phyloP scores from a whole-genome alignment of 2,113 vertebrate genomes.

The Hystrix brachyura region DNA sequence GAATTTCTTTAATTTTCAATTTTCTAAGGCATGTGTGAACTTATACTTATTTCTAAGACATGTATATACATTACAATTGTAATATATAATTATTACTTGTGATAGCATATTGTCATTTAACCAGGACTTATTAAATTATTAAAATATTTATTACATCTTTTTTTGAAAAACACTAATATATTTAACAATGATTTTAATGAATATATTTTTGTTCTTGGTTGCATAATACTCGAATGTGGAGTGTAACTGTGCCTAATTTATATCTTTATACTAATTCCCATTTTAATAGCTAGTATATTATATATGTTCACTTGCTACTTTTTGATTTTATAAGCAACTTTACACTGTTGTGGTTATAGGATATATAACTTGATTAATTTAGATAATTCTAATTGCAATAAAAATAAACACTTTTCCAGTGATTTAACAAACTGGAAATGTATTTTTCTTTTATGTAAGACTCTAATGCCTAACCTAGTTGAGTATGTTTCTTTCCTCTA shows the following conservation, averaged over 20 bases:
- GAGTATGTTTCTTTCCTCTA: neutral
- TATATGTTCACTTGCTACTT: neutral
- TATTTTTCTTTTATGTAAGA: neutral
- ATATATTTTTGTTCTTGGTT: neutral
- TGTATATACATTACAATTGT: neutral
- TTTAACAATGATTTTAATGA: neutral
- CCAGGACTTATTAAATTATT: neutral
- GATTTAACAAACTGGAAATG: neutral
- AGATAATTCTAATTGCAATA: neutral
- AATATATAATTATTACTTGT: neutral
- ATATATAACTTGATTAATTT: slow-evolving; percentile 26
- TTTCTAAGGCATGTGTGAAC: neutral
- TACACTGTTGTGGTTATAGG: neutral
- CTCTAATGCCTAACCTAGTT: neutral
- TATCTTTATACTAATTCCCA: neutral
- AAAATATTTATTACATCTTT: neutral
- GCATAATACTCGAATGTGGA: neutral
- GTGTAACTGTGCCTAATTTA: neutral
- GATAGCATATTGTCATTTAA: slow-evolving; percentile 20
- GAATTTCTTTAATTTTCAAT: neutral
- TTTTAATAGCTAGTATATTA: neutral
- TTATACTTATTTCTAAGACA: no score
- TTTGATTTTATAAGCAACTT: slow-evolving; percentile 15
- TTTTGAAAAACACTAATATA: neutral
- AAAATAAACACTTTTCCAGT: neutral